Conservation (phyloP, 1,140 invertebrate genomes). For the Drosophila navojoa region DNA sequence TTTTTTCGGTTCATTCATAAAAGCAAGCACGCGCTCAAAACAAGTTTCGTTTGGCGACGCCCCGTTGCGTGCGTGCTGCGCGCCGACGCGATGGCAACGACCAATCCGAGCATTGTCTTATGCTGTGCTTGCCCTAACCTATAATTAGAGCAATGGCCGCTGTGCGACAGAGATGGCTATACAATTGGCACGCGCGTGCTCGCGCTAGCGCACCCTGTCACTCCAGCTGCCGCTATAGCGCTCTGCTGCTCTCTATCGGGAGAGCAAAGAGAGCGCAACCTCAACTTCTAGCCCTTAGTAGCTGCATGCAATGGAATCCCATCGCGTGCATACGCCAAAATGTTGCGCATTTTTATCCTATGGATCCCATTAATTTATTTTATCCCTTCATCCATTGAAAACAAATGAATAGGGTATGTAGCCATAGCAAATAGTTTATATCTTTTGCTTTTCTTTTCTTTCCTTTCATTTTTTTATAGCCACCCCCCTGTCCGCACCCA, state of each 20-base stretch:
- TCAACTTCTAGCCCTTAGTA: slow-evolving; percentile 8
- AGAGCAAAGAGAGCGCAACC: slow-evolving; percentile 2
- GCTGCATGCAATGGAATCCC: slow-evolving; percentile 26
- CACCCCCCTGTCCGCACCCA: background rate
- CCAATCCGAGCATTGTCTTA: slow-evolving; percentile 64
- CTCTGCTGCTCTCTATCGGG: background rate
- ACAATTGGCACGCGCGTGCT: slow-evolving; percentile 32
- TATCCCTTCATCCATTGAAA: background rate
- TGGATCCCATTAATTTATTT: slow-evolving; percentile 10
- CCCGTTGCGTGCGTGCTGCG: slow-evolving; percentile 42
- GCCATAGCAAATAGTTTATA: background rate
- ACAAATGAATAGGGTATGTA: background rate
- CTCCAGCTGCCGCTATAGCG: background rate
- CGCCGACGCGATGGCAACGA: slow-evolving; percentile 17
- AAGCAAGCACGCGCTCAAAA: slow-evolving; percentile 46
- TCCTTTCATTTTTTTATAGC: background rate
- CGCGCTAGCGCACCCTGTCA: slow-evolving; percentile 37
- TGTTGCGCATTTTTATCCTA: slow-evolving; percentile 33
- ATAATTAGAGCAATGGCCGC: slow-evolving; percentile 84
- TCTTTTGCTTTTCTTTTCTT: too few species aligned
- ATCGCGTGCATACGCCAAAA: slow-evolving; percentile 44
- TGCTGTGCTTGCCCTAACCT: slow-evolving; percentile 59
- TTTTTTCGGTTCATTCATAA: slow-evolving; percentile 55
- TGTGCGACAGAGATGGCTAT: slow-evolving; percentile 57
- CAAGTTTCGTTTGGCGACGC: slow-evolving; percentile 63